These are phyloP conservation scores for Lissonota sp. DNA, from an alignment of 2,888 invertebrate species.

Conservation along the genomic window DNA sequence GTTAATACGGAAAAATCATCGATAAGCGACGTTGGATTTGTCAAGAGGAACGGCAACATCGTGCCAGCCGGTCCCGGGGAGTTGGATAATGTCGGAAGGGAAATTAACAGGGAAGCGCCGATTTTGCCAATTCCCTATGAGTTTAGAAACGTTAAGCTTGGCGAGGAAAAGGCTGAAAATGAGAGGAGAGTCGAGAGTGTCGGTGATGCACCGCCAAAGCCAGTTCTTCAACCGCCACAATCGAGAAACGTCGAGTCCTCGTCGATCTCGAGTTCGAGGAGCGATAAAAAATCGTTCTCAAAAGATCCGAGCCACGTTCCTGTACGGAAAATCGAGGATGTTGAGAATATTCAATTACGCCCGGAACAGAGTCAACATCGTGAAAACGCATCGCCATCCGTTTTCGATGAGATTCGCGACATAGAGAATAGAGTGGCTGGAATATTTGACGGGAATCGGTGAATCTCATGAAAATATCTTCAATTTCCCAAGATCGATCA, in stretches of 20 bases:
- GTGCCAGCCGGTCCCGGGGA: constrained; percentile 77
- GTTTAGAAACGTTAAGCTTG: constrained; percentile 38
- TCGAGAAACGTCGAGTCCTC: constrained; percentile 48
- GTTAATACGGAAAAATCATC: constrained; percentile 36
- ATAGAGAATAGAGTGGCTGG: constrained; percentile 67
- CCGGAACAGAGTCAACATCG: constrained; percentile 35
- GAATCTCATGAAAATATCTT: background rate
- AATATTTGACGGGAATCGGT: constrained; percentile 53
- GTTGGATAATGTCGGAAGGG: constrained; percentile 49
- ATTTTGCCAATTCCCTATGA: constrained; percentile 70
- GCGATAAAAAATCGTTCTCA: constrained; percentile 60
- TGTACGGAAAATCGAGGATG: constrained; percentile 58
- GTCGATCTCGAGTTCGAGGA: constrained; percentile 1
- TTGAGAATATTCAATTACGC: constrained; percentile 56
- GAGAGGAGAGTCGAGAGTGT: constrained; percentile 58
- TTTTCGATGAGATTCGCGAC: constrained; percentile 65
- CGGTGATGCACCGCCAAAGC: constrained; percentile 63
- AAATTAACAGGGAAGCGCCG: constrained; percentile 22
- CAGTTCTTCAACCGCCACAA: constrained; percentile 66
- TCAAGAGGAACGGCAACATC: constrained; percentile 73
- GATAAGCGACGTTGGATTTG: constrained; percentile 69
- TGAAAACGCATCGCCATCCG: constrained; percentile 33
- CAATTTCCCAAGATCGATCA: background rate
- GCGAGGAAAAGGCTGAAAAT: constrained; percentile 36
- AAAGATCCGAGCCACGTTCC: constrained; percentile 58